Base-by-base conservation (phyloP, 64 coral and sea anemone species). In the Montipora foliosa region DNA sequence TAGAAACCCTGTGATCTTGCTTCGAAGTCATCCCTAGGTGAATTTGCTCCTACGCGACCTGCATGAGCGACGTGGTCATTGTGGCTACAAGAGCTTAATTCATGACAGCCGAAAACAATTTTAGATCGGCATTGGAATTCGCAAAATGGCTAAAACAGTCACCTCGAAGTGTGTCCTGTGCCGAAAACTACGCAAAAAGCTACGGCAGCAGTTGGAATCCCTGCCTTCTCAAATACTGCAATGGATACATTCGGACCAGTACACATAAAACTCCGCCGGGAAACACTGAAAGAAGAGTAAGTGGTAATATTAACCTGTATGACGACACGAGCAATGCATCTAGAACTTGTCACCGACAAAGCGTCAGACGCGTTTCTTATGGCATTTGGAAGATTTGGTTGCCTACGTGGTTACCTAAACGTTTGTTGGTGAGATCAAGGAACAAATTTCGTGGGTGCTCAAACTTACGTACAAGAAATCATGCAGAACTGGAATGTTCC, bases 211-310 rank as follows among this genome's bases (percentile, higher is more conserved):
- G 51, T 9, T 55, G 51, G 51, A 5, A 6, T 55, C 9, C 51
- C 51, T 0, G 51, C 51, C 9, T 55, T 55, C 51, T 55, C 51
- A 5, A 55, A 55, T 1, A 55, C 51, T 6, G 51, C 51, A 5
- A 55, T 55, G 51, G 51, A 55, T 55, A 1, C 2, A 9, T 55
- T 55, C 51, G 51, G 51, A 55, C 51, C 51, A 55, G 51, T 55
- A 6, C 51, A 55, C 5, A 55, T 55, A 55, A 50, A 67, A 37
- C 52, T 90, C 29, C 60, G 76, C 74, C 49, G 75, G 5, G 89
- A 88, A 72, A 88, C 92, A 3, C 66, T 94, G 44, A 94, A 94
- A 89, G 92, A 94, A 79, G 92, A 84, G 13, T 62, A 94, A 67
- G 90, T 92, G 3, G 49, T 89, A 25, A 84, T 83, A 2, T 89